Evolutionary conservation across 2,888 invertebrate genomes (phyloP), one percentile per base, ranked within the genome.

Genomic region (Eristalis tenax): DNA sequence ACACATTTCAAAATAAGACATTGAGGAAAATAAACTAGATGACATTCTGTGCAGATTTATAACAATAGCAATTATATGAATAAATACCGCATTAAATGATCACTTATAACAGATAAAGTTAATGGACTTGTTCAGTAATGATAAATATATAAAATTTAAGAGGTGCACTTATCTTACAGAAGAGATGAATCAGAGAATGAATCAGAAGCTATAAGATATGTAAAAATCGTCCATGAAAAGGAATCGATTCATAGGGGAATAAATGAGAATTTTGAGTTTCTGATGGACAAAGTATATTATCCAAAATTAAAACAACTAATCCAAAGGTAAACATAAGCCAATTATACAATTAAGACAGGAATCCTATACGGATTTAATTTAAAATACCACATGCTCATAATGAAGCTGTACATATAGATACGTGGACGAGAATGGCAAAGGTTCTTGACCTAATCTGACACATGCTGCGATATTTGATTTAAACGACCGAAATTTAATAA

Each of bases 251-350:
- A 89, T 26, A 89, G 89, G 8, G 89, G 88, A 0, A 89, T 89
- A 2, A 40, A 83, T 8, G 86, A 88, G 70, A 89, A 88, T 35
- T 89, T 73, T 15, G 86, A 89, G 26, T 75, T 84, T 38, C 75
- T 90, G 0, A 88, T 78, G 69, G 61, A 76, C 13, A 90, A 76
- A 83, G 85, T 89, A 10, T 89, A 89, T 73, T 88, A 82, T 66
- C 88, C 88, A 40, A 89, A 89, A 77, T 10, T 89, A 22, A 6
- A 71, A 10, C 38, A 65, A 64, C 38, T 59, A 11, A 71, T 59
- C 23, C 63, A 77, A 56, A 69, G 63, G 2, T 50, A 10, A n/a
- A 5, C 2, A n/a, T 43, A n/a, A n/a, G 15, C 15, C 40, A 40
- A 40, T 15, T 4, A 43, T n/a, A 18, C n/a, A 50, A 18, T 1